These are phyloP conservation scores for Micromesistius poutassou DNA, from an alignment of 2,797 vertebrate species.

Conservation along the genomic window DNA sequence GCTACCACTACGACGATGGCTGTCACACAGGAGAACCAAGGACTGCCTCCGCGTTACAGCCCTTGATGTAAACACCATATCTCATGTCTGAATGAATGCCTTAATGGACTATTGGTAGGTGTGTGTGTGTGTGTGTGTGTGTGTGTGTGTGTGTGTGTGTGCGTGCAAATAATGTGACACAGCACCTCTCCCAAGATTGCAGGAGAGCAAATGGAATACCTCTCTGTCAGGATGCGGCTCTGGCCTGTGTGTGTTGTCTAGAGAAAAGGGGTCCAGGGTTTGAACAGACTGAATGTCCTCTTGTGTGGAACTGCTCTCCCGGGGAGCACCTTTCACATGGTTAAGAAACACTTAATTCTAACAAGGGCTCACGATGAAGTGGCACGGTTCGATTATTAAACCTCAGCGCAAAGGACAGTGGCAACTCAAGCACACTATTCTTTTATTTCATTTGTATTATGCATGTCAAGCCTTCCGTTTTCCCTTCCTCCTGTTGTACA, in stretches of 20 bases:
- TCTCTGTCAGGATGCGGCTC: conserved; percentile 54
- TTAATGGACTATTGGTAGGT: conserved; percentile 22
- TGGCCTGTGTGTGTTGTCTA: conserved; percentile 44
- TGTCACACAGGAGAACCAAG: background rate
- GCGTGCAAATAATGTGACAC: conserved; percentile 64
- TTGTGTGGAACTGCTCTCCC: background rate
- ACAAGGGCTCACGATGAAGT: conserved; percentile 60
- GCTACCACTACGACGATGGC: conserved; percentile 52
- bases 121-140: conserved; percentile 1
- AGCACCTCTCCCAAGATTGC: conserved; percentile 35
- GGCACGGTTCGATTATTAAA: conserved; percentile 34
- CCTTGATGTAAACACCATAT: conserved; percentile 42
- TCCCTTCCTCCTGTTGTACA: conserved; percentile 35
- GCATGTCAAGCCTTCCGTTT: conserved; percentile 34
- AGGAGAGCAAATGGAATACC: conserved; percentile 63
- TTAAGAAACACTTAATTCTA: conserved; percentile 25
- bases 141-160: conserved; percentile 20
- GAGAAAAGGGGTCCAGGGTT: conserved; percentile 27
- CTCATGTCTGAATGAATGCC: conserved; percentile 26
- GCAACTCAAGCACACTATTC: conserved; percentile 56
- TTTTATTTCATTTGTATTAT: conserved; percentile 38
- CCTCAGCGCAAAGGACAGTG: background rate
- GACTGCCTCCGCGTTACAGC: background rate
- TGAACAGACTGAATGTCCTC: conserved; percentile 18
- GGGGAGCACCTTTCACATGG: background rate